A percentile compares a stretch with the other conserved stretches of the same genome.
Conservation (phyloP, 2,888 invertebrate genomes). For the Dolichopus griseipennis region DNA sequence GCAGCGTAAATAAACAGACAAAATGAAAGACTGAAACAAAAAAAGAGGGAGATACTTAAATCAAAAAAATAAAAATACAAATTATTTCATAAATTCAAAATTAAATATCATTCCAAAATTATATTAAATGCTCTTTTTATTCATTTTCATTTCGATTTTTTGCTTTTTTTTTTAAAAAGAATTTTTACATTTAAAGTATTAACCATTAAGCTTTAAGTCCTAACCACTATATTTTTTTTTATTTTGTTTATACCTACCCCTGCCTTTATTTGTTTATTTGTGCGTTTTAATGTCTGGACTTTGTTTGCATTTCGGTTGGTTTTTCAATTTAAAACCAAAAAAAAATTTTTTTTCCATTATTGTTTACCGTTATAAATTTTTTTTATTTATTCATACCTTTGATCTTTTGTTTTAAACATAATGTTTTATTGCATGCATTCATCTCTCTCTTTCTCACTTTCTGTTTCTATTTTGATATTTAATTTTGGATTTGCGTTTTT, state of each 20-base stretch:
- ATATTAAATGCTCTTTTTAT: slow-evolving; percentile 2
- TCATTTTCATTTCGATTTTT: not conserved
- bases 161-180: not conserved
- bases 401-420: not conserved
- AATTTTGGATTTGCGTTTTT: too few relatives aligned
- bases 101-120: not conserved
- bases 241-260: too few relatives aligned
- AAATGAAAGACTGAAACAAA: too few relatives aligned
- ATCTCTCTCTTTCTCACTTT: not conserved
- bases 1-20: too few relatives aligned
- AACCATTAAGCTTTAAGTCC: too few relatives aligned
- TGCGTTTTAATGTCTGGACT: not conserved
- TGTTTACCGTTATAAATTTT: not conserved
- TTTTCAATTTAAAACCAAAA: not conserved
- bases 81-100: not conserved
- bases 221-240: too few relatives aligned
- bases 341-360: not conserved
- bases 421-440: not conserved
- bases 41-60: too few relatives aligned
- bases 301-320: not conserved
- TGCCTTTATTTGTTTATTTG: not conserved
- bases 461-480: too few relatives aligned
- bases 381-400: not conserved
- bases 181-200: too few relatives aligned
- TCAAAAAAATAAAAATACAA: too few relatives aligned